These are phyloP conservation scores for Taurulus bubalis DNA, from an alignment of 2,113 vertebrate genomes.

Conservation along the genomic window DNA sequence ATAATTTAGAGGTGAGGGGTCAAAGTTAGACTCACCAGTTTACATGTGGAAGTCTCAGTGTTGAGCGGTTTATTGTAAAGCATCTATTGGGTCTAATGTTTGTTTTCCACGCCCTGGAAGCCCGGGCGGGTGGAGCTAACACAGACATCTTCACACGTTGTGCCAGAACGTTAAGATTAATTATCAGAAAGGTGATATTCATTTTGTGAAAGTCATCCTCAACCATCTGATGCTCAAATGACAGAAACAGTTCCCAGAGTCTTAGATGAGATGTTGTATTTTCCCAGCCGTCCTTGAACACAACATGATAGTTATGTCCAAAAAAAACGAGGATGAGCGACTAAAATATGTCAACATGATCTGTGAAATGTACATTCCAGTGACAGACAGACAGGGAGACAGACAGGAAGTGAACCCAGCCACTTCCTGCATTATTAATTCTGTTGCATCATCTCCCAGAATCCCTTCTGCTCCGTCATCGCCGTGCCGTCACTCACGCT, in stretches of 20 bases:
- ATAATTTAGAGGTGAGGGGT: neutral
- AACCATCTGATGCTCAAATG: neutral
- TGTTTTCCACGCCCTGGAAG: neutral
- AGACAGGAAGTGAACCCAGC: neutral
- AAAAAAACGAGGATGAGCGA: too few species aligned
- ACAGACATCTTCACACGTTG: neutral
- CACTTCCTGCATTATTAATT: constrained; percentile 13
- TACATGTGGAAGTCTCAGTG: too few species aligned
- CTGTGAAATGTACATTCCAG: neutral
- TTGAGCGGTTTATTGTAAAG: neutral
- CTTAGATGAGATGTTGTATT: neutral
- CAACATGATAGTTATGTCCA: neutral
- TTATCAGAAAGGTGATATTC: neutral
- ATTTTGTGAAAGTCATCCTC: neutral
- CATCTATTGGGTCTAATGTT: neutral
- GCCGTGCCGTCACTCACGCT: constrained; percentile 18
- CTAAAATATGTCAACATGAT: neutral
- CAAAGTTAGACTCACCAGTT: constrained; percentile 24
- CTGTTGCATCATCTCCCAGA: constrained; percentile 21
- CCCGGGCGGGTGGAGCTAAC: constrained; percentile 7
- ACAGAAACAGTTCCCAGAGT: neutral
- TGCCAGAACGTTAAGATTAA: neutral
- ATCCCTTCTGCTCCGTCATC: neutral
- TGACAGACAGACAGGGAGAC: neutral
- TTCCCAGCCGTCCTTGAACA: neutral